A percentile compares a stretch with the other conserved stretches of the same genome.
Conservation (phyloP, 2,797 vertebrate species). For the Sebastes steindachneri region DNA sequence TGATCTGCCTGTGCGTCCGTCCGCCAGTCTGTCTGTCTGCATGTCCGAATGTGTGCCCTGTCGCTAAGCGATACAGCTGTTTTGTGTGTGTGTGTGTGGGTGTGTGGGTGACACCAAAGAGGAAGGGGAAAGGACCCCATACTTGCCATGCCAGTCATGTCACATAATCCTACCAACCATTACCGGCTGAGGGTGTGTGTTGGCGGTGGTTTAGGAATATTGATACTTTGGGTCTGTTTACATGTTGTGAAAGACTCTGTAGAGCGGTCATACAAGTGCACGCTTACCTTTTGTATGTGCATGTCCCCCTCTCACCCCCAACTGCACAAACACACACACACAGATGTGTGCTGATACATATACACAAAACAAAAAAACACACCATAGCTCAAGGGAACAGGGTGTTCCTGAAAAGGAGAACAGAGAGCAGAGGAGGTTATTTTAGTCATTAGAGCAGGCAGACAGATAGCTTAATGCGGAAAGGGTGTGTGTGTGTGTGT, state of each 20-base stretch:
- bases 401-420: constrained; percentile 85
- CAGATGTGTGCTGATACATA: not conserved
- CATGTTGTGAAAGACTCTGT: constrained; percentile 14
- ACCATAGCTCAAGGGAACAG: constrained; percentile 65
- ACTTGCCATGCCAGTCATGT: constrained; percentile 47
- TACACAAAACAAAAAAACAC: constrained; percentile 18
- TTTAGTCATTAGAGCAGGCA: constrained; percentile 73
- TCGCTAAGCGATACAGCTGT: constrained; percentile 45
- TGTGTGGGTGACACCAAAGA: constrained; percentile 45
- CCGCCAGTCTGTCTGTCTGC: constrained; percentile 30
- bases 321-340: not conserved
- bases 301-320: not conserved
- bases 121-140: constrained; percentile 58
- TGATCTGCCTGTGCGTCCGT: constrained; percentile 16
- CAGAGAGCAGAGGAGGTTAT: constrained; percentile 81
- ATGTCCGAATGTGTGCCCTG: constrained; percentile 37
- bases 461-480: constrained; percentile 62
- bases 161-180: constrained; percentile 35
- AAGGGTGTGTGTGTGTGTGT: constrained; percentile 30
- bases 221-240: constrained; percentile 31
- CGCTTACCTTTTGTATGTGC: not conserved
- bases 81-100: constrained; percentile 13
- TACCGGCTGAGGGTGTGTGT: not conserved
- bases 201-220: constrained; percentile 17
- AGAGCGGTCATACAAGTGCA: not conserved